Percentiles rank a stretch among this genome's conserved stretches.
These are phyloP conservation scores for Dysmachus trigonus DNA, from an alignment of 2,888 invertebrate species.

Conservation along the genomic window DNA sequence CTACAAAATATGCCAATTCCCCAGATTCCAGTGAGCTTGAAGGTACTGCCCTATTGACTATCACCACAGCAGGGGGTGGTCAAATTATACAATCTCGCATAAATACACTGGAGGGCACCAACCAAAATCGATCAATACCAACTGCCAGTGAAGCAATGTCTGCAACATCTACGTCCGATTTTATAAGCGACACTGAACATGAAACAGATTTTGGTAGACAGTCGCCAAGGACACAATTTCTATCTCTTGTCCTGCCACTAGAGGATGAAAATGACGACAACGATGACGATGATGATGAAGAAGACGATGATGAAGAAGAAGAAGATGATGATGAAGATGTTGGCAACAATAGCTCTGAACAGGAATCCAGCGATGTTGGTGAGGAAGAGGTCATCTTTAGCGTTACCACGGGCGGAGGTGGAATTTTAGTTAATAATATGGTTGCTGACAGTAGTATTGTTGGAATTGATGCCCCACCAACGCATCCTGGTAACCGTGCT, in stretches of 20 bases:
- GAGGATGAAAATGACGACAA: conserved; percentile 28
- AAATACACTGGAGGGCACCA: background rate
- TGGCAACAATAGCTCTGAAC: conserved; percentile 43
- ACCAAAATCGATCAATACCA: background rate
- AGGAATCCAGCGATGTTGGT: conserved; percentile 44
- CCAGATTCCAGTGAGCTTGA: background rate
- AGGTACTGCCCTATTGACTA: background rate
- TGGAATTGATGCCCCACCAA: background rate
- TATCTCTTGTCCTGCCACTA: conserved; percentile 6
- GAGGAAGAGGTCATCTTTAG: conserved; percentile 37
- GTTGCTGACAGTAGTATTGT: background rate
- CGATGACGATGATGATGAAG: conserved; percentile 43
- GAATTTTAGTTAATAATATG: background rate
- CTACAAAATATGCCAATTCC: background rate
- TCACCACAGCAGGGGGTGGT: background rate
- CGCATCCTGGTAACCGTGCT: background rate
- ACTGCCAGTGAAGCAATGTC: conserved; percentile 30
- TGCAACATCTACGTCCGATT: conserved; percentile 27
- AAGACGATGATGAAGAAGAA: conserved; percentile 45
- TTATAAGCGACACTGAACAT: conserved; percentile 41
- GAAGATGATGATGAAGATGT: conserved; percentile 46
- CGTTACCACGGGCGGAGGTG: background rate
- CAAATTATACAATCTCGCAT: background rate
- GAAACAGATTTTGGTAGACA: conserved; percentile 30
- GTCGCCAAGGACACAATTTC: conserved; percentile 13